Percentiles rank a stretch among this genome's conserved stretches.
phyloP scores from a whole-genome alignment of 2,113 vertebrate genomes.

The Oreocharis arfaki region DNA sequence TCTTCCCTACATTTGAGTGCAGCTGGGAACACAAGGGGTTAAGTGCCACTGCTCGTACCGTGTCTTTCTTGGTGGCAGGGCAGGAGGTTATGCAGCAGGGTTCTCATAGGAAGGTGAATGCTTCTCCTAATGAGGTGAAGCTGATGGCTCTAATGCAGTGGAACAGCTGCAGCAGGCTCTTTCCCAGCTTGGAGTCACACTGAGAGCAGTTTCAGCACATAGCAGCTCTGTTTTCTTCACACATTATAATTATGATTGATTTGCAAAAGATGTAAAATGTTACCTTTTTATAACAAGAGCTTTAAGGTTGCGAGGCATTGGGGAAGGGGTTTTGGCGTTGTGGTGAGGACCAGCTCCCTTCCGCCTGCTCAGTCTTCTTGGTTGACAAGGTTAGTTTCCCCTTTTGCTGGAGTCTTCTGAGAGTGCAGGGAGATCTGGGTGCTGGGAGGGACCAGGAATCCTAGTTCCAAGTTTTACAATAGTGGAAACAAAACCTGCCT shows the following conservation, averaged over 20 bases:
- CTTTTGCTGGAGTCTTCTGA: neutral
- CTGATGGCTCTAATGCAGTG: constrained; percentile 4
- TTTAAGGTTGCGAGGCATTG: neutral
- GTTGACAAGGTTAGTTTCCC: neutral
- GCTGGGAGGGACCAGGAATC: neutral
- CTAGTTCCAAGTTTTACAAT: neutral
- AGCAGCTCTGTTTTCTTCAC: constrained; percentile 4
- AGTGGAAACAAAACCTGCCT: neutral
- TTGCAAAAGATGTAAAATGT: constrained; percentile 11
- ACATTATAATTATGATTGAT: constrained; percentile 19
- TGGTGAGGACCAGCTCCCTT: neutral
- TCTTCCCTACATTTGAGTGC: neutral
- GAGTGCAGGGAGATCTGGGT: neutral
- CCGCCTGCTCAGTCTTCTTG: neutral
- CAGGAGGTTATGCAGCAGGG: neutral
- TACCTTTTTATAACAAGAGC: neutral
- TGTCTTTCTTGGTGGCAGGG: neutral
- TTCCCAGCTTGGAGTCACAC: neutral
- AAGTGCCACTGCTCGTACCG: neutral
- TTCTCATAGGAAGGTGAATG: constrained; percentile 25
- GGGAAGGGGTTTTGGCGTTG: neutral
- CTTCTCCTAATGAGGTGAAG: constrained; percentile 42
- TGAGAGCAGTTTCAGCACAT: neutral
- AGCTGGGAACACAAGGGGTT: neutral
- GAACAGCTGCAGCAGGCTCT: neutral